Base-by-base conservation (phyloP, 2,888 invertebrate genomes). In the Xestia xanthographa region DNA sequence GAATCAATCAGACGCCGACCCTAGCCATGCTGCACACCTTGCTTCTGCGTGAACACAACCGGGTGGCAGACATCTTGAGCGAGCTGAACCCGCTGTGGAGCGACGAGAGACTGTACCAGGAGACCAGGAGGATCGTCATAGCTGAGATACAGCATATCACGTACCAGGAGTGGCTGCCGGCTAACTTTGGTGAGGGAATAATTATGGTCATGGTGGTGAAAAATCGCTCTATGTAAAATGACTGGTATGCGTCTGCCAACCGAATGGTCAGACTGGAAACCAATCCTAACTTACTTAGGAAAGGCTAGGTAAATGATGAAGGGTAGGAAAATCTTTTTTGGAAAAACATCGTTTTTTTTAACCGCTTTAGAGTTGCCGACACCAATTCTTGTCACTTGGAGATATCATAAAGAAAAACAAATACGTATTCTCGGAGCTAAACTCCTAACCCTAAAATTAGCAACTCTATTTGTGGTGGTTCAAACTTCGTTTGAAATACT, bases 141-240 rank as follows among this genome's bases (percentile, higher is more conserved):
- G 97, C 97, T 0, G 95, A 97, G 87, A 95, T 97, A 83, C 97
- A 97, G 89, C 97, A 97, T 80, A 97, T 97, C 65, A 96, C 97
- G 8, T 97, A 97, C 87, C 96, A 97, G 88, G 97, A 97, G 84
- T 97, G 97, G 97, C 88, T 97, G 71, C 97, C 97, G 2, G 80
- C 94, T 68, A 96, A 96, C 80, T 96, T 97, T 73, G 97, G 97
- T 97, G 91, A 79, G 68, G 6, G 3, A 56, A 38, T 70, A 48
- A 43, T 8, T n/a, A 34, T 53, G 29, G 26, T 26, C 29, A 58
- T 26, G 9, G 43, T 43, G n/a, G 12, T 53, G 12, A 53, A n/a
- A 0, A n/a, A 53, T 14, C 2, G 14, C 26, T 26, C 14, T 14
- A 26, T 26, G 26, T 6, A 14, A 26, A 56, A 56, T 53, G 5